Base-by-base conservation (phyloP, 2,888 invertebrate species). In the Anodontia alba region DNA sequence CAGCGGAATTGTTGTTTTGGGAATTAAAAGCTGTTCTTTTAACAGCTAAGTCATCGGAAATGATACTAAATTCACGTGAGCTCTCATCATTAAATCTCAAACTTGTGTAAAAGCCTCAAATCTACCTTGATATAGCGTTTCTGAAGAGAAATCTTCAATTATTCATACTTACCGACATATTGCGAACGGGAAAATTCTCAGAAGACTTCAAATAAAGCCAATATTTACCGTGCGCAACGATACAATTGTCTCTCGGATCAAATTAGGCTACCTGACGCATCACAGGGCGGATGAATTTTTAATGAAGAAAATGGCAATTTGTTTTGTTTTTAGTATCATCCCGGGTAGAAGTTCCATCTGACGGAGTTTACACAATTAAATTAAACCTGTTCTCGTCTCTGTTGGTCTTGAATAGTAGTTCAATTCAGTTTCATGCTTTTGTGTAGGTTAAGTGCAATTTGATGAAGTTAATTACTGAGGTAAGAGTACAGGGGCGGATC, bases 251-350 rank as follows among this genome's bases (percentile, higher is more conserved):
- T 80, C 84, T 42, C 67, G 72, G 69, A 78, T 76, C 81, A 81
- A 80, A 81, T 81, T 80, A 79, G 84, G 81, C 81, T 81, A 80
- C 81, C 80, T 66, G 78, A 46, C 81, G 81, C 78, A 80, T 78
- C 81, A 76, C 84, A 57, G 74, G 49, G 84, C 84, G 84, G 80
- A 84, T 84, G 84, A 84, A 84, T 84, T 77, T 84, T 84, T 80
- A 73, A 84, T 84, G 78, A 81, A 43, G 73, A 80, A 84, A 84
- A 84, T 84, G 84, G 84, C 79, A 80, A 73, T 38, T 77, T 78
- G 69, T 79, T 81, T 79, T 81, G 80, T 84, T 75, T 81, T 77
- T n/a, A 33, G 73, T 76, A 81, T 76, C 80, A 78, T 77, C 78
- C 68, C 46, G 72, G 80, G 78, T 76, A 70, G 69, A 29, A 43